Percentiles rank a stretch among this genome's conserved stretches.
phyloP scores from a whole-genome alignment of 1,140 invertebrate species.

The Brachionus angularis region DNA sequence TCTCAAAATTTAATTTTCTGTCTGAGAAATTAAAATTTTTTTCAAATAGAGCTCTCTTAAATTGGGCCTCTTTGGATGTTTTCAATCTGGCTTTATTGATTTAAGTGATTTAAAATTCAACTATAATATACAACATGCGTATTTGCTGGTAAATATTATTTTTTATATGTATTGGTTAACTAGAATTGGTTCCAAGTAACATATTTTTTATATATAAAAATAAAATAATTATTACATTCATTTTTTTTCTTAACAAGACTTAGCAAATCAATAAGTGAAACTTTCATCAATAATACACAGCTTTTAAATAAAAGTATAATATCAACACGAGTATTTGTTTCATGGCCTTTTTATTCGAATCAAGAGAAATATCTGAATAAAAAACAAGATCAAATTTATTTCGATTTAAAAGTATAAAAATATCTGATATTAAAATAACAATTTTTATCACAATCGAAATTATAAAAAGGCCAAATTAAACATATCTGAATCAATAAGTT shows the following conservation, averaged over 20 bases:
- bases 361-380: not conserved
- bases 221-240: not conserved
- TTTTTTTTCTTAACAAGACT: not conserved
- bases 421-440: not conserved
- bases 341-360: constrained; percentile 22
- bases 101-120: not conserved
- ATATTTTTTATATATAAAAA: not conserved
- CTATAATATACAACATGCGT: constrained; percentile 18
- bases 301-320: not conserved
- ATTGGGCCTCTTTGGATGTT: not conserved
- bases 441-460: not conserved
- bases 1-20: no score
- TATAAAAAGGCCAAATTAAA: not conserved
- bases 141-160: not conserved
- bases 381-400: not conserved
- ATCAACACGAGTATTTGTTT: not conserved
- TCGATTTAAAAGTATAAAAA: not conserved
- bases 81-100: constrained; percentile 4
- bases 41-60: not conserved
- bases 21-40: no score
- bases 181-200: constrained; percentile 14
- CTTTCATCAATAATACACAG: not conserved
- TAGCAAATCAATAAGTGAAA: constrained; percentile 4
- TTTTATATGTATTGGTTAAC: constrained; percentile 19
- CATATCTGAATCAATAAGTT: no score